These are phyloP conservation scores for Colostygia pectinataria DNA, from an alignment of 2,888 invertebrate genomes.

Conservation along the genomic window DNA sequence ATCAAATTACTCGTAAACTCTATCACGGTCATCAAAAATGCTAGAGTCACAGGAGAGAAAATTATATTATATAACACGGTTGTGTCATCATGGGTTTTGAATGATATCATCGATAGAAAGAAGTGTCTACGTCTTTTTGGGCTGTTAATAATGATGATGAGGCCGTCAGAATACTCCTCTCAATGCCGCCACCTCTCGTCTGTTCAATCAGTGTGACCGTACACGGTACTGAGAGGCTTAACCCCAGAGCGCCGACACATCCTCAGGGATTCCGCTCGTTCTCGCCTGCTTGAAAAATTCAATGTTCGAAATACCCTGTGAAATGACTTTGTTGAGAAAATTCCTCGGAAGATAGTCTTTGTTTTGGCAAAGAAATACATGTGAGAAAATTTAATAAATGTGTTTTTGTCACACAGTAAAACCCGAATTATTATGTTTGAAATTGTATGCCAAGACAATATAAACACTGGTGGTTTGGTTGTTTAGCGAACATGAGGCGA, in stretches of 20 bases:
- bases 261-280: conserved; percentile 62
- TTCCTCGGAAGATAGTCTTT: conserved; percentile 25
- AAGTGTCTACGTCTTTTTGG: no score
- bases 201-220: conserved; percentile 56
- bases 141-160: background rate
- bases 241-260: conserved; percentile 56
- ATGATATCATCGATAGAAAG: no score
- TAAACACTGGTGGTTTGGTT: no score
- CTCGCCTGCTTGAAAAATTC: conserved; percentile 64
- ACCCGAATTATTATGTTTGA: no score
- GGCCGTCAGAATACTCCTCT: conserved; percentile 24
- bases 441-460: no score
- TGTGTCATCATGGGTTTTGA: no score
- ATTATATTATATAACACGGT: no score
- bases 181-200: conserved; percentile 25
- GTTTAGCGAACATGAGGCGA: no score
- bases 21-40: no score
- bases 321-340: conserved; percentile 33
- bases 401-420: no score
- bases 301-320: conserved; percentile 52
- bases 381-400: conserved; percentile 20
- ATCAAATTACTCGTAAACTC: no score
- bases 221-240: conserved; percentile 58
- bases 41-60: no score
- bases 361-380: conserved; percentile 6